Base-by-base conservation (phyloP, 2,888 invertebrate species). In the Tupiocoris notatus region DNA sequence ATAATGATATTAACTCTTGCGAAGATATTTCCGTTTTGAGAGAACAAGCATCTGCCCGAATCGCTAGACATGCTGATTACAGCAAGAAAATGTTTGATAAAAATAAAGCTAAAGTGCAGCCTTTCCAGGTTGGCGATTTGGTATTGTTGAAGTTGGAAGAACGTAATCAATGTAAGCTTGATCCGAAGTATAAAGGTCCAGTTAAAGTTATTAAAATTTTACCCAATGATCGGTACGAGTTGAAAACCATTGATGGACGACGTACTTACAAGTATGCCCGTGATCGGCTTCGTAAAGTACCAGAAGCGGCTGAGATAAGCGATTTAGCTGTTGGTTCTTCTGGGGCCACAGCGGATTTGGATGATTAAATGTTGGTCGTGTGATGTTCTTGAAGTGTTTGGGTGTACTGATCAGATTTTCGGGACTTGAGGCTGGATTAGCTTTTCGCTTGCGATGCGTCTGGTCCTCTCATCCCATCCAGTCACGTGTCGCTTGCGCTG, bases 31-130 rank as follows among this genome's bases (percentile, higher is more conserved):
- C 39, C n/a, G 20, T 16, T 18, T 67, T 67, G 67, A 67, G 57
- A 57, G 67, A 67, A 57, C 67, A 67, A 57, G 67, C 67, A n/a
- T 54, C 67, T 67, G 23, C 67, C 22, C 54, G 67, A 54, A 67
- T 67, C 16, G 2, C 67, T 21, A 67, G 21, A n/a, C 67, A 67
- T 21, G 18, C 67, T 56, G 67, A 1, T 7, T 67, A 67, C 20
- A 67, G 67, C 56, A 67, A 67, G 56, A 9, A 21, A 21, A 56
- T 67, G 20, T 67, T 67, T 57, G 67, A 67, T 22, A 67, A 67
- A 17, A 25, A n/a, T 39, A 65, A 25, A 65, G 39, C 65, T 1
- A 39, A 39, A 25, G 65, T 65, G 24, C 65, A 65, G 25, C 65
- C 65, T 9, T 65, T 65, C 12, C 1, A 65, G 1, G 65, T 39